Percentiles rank a stretch among this genome's conserved stretches.
Evolutionary conservation across 1,140 invertebrate genomes (phyloP).

Genomic region (Halesus radiatus): DNA sequence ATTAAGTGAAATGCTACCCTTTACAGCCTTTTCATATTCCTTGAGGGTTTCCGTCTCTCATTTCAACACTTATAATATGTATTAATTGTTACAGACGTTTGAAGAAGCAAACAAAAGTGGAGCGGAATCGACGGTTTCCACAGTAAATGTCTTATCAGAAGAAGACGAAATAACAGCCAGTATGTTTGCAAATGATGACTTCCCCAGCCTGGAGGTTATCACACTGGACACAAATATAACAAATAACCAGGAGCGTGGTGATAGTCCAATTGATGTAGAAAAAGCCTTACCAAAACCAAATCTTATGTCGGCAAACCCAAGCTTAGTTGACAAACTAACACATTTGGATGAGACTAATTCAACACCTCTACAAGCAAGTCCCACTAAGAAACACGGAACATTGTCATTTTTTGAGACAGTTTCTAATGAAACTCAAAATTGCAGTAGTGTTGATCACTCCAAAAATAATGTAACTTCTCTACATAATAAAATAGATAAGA

Average conservation of each 20-base stretch:
- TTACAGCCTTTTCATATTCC: no score
- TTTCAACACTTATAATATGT: no score
- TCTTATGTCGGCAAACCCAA: conserved; percentile 13
- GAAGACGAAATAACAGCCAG: neutral
- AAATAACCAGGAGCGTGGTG: no score
- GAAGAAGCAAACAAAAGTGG: no score
- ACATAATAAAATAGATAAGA: conserved; percentile 11
- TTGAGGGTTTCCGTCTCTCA: no score
- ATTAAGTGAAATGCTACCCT: no score
- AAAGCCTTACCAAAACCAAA: conserved; percentile 4
- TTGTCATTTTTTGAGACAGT: conserved; percentile 46
- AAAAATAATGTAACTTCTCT: neutral
- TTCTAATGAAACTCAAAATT: neutral
- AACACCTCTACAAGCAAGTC: neutral
- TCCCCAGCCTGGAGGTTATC: neutral
- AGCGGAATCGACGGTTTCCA: no score
- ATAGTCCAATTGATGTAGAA: neutral
- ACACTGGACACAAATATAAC: neutral
- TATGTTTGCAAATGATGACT: conserved; percentile 1
- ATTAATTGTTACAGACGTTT: no score
- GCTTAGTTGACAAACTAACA: conserved; percentile 34
- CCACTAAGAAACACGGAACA: conserved; percentile 34
- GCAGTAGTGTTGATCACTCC: neutral
- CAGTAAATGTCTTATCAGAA: neutral
- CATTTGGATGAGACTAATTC: conserved; percentile 10